Base-by-base conservation (phyloP, 2,888 invertebrate genomes). In the Heliconius ethilla region DNA sequence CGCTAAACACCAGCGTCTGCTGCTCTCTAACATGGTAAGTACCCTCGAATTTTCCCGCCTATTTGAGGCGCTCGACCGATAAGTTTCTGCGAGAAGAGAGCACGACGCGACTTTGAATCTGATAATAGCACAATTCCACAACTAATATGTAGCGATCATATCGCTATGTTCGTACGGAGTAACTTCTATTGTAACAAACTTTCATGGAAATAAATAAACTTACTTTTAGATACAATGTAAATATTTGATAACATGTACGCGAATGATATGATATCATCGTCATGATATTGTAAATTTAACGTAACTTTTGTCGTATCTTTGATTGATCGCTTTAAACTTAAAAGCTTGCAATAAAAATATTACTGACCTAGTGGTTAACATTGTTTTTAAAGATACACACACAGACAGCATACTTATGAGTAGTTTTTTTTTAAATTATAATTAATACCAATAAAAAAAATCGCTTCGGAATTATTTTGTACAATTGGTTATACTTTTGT, bases 11-110 rank as follows among this genome's bases (percentile, higher is more conserved):
- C 94, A 93, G 87, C 90, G 93, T 83, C 90, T 93, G 91, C 94
- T 93, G 93, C 94, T 94, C 94, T 94, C 94, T 91, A 94, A 94
- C 92, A 94, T 94, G 94, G 94, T 94, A 90, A 94, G 93, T 93
- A 69, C 78, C 15, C 1, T 80, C 78, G 73, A 77, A 69, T 72
- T 85, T 87, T 87, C 86, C 87, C 87, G 86, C 85, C 88, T 86
- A 84, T 86, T 85, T 78, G 83, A 79, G 76, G 82, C 81, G 81
- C 80, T 82, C 83, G 77, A 81, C 84, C 85, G 86, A 87, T 86
- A 90, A 91, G 83, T 89, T 89, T 86, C 81, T 75, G 29, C 76
- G 85, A 85, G 84, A 83, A 84, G 84, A 84, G 84, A 87, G 85
- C 85, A 85, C 89, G 83, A 83, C 81, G 75, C 83, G 83, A 83